These are phyloP conservation scores for Lithophane ornitopus DNA, from an alignment of 2,888 invertebrate genomes.

Conservation along the genomic window DNA sequence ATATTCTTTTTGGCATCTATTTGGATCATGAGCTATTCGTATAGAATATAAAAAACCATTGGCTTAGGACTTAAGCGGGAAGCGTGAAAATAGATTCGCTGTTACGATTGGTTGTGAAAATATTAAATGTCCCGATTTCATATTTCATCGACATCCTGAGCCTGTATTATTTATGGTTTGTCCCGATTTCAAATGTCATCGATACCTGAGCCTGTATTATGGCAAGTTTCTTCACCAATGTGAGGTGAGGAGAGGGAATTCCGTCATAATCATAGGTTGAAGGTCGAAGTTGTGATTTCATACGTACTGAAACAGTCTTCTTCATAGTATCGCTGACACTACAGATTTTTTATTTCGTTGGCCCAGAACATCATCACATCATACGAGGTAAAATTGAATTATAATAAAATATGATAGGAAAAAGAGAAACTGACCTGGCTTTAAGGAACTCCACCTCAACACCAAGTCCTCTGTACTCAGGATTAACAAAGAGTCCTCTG, in stretches of 20 bases:
- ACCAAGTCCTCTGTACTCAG: constrained; percentile 65
- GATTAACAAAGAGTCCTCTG: constrained; percentile 64
- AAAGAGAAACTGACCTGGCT: constrained; percentile 58
- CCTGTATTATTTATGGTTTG: too few species aligned
- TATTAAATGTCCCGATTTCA: neutral
- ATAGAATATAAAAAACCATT: too few species aligned
- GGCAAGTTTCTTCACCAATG: neutral
- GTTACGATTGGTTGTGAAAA: neutral
- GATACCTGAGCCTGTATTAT: neutral
- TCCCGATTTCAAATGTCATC: neutral
- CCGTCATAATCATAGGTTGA: neutral
- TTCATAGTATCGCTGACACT: neutral
- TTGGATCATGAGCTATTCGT: too few species aligned
- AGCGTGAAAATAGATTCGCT: too few species aligned
- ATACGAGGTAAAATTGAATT: neutral
- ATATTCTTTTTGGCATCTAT: too few species aligned
- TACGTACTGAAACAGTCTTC: neutral
- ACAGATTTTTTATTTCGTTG: neutral
- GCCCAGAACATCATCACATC: neutral
- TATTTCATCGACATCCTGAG: neutral
- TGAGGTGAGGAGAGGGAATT: neutral
- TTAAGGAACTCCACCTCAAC: constrained; percentile 67
- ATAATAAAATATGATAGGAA: neutral
- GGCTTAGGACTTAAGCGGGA: too few species aligned
- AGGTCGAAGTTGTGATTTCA: neutral